Evolutionary conservation across 2,113 vertebrate genomes (phyloP).

Genomic region (Brachionichthys hirsutus): DNA sequence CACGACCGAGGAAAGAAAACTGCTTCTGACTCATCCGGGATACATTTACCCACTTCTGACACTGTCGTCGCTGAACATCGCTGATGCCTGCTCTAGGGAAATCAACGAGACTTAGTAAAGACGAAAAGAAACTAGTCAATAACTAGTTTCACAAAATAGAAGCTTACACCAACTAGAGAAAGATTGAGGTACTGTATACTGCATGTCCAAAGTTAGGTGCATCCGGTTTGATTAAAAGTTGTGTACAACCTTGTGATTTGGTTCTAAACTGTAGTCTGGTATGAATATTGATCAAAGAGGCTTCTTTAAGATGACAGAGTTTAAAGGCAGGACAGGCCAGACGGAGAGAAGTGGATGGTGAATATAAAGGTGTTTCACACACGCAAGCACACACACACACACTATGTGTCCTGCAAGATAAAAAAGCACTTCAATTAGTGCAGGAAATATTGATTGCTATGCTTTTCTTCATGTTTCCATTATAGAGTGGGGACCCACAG

Average conservation of each 20-base stretch:
- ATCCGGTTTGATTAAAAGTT: slow-evolving; percentile 31
- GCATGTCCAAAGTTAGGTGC: slow-evolving; percentile 15
- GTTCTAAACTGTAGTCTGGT: slow-evolving; percentile 51
- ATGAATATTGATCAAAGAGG: slow-evolving; percentile 65
- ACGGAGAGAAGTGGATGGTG: slow-evolving; percentile 54
- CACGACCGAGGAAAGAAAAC: slow-evolving; percentile 41
- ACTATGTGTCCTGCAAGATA: slow-evolving; percentile 69
- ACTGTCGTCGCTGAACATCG: slow-evolving; percentile 23
- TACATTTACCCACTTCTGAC: slow-evolving; percentile 40
- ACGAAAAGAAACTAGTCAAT: slow-evolving; percentile 11
- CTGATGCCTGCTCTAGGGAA: slow-evolving; percentile 12
- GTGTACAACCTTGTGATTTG: slow-evolving; percentile 44
- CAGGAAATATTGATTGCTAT: slow-evolving; percentile 81
- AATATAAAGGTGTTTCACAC: slow-evolving; percentile 50
- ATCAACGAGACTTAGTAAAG: slow-evolving; percentile 5
- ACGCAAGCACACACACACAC: slow-evolving; percentile 8
- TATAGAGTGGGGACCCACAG: slow-evolving; percentile 70
- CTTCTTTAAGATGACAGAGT: slow-evolving; percentile 53
- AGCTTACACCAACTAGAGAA: background rate
- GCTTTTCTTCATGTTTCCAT: slow-evolving; percentile 74
- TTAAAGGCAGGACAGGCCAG: slow-evolving; percentile 59
- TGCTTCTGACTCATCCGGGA: slow-evolving; percentile 33
- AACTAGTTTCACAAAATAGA: background rate
- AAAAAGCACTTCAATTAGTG: slow-evolving; percentile 80
- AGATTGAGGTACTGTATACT: slow-evolving; percentile 21